phyloP scores from a whole-genome alignment of 2,113 vertebrate genomes.

The Junco hyemalis region DNA sequence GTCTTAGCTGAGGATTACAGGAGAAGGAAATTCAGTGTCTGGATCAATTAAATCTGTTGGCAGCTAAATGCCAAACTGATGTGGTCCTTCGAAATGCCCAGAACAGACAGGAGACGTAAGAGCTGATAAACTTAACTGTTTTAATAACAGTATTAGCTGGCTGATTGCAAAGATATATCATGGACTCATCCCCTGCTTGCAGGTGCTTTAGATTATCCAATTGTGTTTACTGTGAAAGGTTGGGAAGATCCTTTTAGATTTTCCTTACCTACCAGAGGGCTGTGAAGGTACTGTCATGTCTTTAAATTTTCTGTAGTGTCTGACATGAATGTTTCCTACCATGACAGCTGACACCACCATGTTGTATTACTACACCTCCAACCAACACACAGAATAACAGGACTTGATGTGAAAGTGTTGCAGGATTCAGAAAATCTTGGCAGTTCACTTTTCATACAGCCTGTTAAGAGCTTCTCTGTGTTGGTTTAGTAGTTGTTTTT shows the following conservation, averaged over 20 bases:
- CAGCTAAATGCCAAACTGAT: conserved; percentile 18
- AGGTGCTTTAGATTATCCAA: conserved; percentile 54
- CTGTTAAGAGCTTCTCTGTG: conserved; percentile 26
- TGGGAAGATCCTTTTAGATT: conserved; percentile 49
- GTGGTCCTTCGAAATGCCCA: neutral
- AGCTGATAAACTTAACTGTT: conserved; percentile 55
- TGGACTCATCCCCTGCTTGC: conserved; percentile 36
- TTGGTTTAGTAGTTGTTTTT: neutral
- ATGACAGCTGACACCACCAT: conserved; percentile 22
- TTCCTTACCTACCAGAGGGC: conserved; percentile 56
- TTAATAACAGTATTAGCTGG: conserved; percentile 47
- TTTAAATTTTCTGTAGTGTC: conserved; percentile 18
- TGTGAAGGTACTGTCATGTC: conserved; percentile 67
- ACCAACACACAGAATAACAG: conserved; percentile 7
- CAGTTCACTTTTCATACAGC: conserved; percentile 22
- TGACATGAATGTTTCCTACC: conserved; percentile 43
- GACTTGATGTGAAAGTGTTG: neutral
- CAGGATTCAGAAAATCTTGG: neutral
- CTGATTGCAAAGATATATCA: conserved; percentile 1
- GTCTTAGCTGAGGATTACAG: neutral
- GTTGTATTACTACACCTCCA: conserved; percentile 18
- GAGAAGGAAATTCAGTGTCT: neutral
- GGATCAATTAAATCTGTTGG: neutral
- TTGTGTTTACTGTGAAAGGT: conserved; percentile 65
- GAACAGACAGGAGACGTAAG: neutral